Evolutionary conservation across 1,140 invertebrate genomes (phyloP).

Genomic region (Drosophila sp.): DNA sequence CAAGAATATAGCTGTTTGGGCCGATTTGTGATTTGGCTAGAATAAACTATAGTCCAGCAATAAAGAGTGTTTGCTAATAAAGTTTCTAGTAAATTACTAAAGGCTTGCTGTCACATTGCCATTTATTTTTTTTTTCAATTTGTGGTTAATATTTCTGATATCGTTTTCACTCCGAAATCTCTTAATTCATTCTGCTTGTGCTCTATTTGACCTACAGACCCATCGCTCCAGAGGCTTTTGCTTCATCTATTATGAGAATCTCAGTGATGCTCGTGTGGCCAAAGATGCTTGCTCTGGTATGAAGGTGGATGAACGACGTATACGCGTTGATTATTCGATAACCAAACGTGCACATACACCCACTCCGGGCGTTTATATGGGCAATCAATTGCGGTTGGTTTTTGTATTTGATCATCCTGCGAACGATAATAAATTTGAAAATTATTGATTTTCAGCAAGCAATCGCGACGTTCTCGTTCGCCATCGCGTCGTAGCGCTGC

Average conservation of each 20-base stretch:
- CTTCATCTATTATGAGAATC: conserved; percentile 96
- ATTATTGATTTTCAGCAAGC: neutral
- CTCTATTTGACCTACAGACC: conserved; percentile 85
- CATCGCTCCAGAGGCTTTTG: conserved; percentile 97
- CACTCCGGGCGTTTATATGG: conserved; percentile 99
- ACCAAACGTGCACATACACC: conserved; percentile 98
- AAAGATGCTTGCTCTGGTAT: conserved; percentile 97
- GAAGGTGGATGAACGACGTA: conserved; percentile 96
- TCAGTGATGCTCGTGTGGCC: conserved; percentile 95
- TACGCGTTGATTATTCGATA: conserved; percentile 98
- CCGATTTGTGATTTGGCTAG: conserved; percentile 43
- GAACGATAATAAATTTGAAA: neutral
- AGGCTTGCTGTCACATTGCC: conserved; percentile 68
- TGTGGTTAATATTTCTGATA: neutral
- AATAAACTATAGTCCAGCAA: conserved; percentile 44
- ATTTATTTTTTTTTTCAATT: neutral
- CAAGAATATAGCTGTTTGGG: conserved; percentile 17
- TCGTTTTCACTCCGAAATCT: neutral
- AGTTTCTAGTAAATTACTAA: conserved; percentile 53
- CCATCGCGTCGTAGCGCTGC: conserved; percentile 36
- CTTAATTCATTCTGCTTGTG: neutral
- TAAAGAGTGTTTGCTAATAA: conserved; percentile 55
- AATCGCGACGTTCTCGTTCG: conserved; percentile 22
- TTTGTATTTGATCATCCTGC: neutral
- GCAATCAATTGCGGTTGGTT: conserved; percentile 89